phyloP scores from a whole-genome alignment of 1,140 invertebrate genomes.

The Drosophila erecta region DNA sequence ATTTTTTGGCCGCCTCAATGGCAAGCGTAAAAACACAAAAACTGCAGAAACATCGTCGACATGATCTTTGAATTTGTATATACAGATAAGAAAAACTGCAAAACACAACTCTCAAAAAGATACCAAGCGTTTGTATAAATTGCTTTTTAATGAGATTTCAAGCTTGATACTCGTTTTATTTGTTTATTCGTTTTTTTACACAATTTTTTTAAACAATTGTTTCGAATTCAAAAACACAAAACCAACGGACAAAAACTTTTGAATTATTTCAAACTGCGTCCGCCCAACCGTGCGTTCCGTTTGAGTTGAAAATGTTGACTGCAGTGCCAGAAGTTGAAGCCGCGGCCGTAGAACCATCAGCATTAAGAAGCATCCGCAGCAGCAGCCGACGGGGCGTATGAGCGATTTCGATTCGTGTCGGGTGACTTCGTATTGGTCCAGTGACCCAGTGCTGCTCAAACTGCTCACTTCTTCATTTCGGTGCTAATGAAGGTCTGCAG shows the following conservation, averaged over 20 bases:
- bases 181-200: not conserved
- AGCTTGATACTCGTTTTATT: not conserved
- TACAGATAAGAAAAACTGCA: not conserved
- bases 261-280: conserved; percentile 30
- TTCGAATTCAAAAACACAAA: conserved; percentile 12
- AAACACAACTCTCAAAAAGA: not conserved
- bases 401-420: conserved; percentile 33
- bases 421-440: conserved; percentile 51
- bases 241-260: conserved; percentile 25
- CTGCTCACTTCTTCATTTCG: conserved; percentile 24
- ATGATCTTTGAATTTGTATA: conserved; percentile 16
- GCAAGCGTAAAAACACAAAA: conserved; percentile 12
- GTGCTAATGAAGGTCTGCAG: conserved; percentile 3
- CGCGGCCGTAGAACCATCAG: conserved; percentile 20
- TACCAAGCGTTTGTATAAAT: not conserved
- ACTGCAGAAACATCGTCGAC: conserved; percentile 10
- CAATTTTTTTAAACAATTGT: not conserved
- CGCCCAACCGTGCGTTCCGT: conserved; percentile 67
- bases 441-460: conserved; percentile 15
- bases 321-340: conserved; percentile 41
- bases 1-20: conserved; percentile 27
- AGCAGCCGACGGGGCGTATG: conserved; percentile 26
- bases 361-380: conserved; percentile 22
- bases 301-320: conserved; percentile 67
- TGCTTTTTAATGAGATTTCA: not conserved